Conservation (phyloP, 2,113 vertebrate genomes). For the Paedocypris sp. region DNA sequence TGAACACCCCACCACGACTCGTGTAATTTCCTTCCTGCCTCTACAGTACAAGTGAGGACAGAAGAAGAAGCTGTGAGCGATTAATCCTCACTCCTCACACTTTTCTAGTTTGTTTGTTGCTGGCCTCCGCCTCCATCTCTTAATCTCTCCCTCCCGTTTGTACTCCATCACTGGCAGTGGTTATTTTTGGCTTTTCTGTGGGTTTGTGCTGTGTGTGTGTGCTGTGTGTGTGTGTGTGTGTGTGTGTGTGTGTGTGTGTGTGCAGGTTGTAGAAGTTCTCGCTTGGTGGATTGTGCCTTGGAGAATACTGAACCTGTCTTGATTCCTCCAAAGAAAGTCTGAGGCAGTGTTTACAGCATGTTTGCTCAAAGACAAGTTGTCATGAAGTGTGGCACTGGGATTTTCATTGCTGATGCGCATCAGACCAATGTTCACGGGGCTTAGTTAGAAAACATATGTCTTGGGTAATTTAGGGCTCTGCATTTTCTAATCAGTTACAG, state of each 20-base stretch:
- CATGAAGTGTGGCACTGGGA: not conserved
- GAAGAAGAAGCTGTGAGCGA: not conserved
- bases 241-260: not conserved
- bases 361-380: not conserved
- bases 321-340: constrained; percentile 6
- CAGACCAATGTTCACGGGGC: not conserved
- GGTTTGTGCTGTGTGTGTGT: too few relatives aligned
- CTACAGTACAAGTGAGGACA: not conserved
- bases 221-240: too few relatives aligned
- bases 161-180: constrained; percentile 1
- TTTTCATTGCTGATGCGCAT: not conserved
- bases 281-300: constrained; percentile 6
- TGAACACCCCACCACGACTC: not conserved
- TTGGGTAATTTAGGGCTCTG: too few relatives aligned
- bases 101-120: too few relatives aligned
- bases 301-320: not conserved
- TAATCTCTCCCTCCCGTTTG: not conserved
- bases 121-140: constrained; percentile 6
- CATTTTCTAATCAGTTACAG: too few relatives aligned
- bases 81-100: not conserved
- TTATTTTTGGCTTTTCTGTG: constrained; percentile 14
- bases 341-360: not conserved
- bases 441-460: not conserved
- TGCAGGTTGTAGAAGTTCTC: constrained; percentile 15
- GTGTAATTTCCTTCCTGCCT: not conserved